Conservation (phyloP, 1,140 invertebrate species). For the Sitodiplosis mosellana region DNA sequence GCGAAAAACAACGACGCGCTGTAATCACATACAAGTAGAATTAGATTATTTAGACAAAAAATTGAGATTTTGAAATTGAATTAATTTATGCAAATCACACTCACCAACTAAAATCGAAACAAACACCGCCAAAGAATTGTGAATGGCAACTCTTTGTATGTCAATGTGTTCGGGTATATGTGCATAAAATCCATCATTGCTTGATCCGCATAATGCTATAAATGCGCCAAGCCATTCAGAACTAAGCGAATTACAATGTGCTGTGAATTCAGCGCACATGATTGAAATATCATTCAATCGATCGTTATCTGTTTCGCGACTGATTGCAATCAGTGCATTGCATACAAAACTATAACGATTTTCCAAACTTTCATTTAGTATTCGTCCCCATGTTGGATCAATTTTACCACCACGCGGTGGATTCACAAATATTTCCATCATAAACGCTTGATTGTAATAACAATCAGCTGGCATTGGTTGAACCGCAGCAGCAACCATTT, state of each 20-base stretch:
- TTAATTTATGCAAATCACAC: constrained; percentile 9
- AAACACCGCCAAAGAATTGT: constrained; percentile 90
- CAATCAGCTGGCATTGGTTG: constrained; percentile 40
- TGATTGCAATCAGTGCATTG: constrained; percentile 77
- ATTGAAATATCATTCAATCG: constrained; percentile 88
- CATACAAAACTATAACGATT: constrained; percentile 92
- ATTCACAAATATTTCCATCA: constrained; percentile 65
- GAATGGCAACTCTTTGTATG: constrained; percentile 75
- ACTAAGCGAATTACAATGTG: constrained; percentile 77
- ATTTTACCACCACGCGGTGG: constrained; percentile 54
- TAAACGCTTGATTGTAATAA: constrained; percentile 65
- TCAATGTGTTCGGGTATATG: constrained; percentile 76
- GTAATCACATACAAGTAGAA: constrained; percentile 9
- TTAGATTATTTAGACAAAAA: too few relatives aligned
- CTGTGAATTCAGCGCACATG: constrained; percentile 86
- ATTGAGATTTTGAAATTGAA: too few relatives aligned
- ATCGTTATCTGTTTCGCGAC: constrained; percentile 69
- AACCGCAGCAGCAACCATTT: constrained; percentile 35
- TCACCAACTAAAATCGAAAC: constrained; percentile 75
- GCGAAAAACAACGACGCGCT: constrained; percentile 83
- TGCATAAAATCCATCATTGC: constrained; percentile 53
- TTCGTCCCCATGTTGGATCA: constrained; percentile 59
- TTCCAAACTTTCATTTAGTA: constrained; percentile 67
- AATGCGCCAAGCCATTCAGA: constrained; percentile 89
- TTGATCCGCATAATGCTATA: constrained; percentile 74